A percentile compares a stretch with the other conserved stretches of the same genome.
Conservation (phyloP, 2,113 vertebrate genomes). For the Dermatemys mawii region DNA sequence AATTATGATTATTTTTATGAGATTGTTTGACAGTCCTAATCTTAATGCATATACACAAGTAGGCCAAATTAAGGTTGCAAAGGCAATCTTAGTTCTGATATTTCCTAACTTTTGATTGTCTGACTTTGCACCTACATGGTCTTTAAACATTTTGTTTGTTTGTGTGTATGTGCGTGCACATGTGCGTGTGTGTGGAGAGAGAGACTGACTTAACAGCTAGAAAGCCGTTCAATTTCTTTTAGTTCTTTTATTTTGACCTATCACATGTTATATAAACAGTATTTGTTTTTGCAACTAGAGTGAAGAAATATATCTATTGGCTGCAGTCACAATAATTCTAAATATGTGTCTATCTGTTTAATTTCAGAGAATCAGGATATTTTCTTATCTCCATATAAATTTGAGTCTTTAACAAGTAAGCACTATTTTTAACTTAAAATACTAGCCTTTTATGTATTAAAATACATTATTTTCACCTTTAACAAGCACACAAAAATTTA, state of each 20-base stretch:
- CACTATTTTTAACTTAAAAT: background rate
- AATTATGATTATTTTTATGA: no score
- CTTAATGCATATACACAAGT: no score
- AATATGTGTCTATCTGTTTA: background rate
- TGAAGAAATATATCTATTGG: background rate
- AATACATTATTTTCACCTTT: background rate
- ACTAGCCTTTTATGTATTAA: background rate
- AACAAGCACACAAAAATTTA: constrained; percentile 20
- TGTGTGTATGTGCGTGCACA: no score
- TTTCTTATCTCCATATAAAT: background rate
- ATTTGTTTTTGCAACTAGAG: background rate
- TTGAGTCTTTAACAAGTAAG: background rate
- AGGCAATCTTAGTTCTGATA: background rate
- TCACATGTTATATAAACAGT: background rate
- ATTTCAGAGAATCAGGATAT: background rate
- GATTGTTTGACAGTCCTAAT: no score
- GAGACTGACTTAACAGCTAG: no score
- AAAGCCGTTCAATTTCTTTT: background rate
- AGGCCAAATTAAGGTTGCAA: background rate
- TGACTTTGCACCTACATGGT: background rate
- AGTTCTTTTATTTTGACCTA: background rate
- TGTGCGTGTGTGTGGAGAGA: no score
- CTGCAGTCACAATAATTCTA: background rate
- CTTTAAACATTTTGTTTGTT: no score
- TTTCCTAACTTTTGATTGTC: background rate